Base-by-base conservation (phyloP, 2,888 invertebrate species). In the Pandemis cinnamomeana region DNA sequence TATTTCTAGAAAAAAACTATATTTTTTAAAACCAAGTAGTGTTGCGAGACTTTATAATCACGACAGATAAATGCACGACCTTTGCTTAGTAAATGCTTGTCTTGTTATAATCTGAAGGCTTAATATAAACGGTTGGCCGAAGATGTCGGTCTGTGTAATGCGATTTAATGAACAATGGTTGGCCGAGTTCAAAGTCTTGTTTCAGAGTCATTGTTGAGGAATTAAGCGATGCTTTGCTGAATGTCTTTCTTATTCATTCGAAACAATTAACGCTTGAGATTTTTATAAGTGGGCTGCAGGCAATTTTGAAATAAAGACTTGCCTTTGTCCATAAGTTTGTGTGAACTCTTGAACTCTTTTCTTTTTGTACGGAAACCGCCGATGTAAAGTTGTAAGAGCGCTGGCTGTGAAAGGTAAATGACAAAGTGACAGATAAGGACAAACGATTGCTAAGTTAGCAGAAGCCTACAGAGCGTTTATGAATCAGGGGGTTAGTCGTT, bases 141-240 rank as follows among this genome's bases (percentile, higher is more conserved):
- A 63, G 15, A 58, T 58, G 66, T 64, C 15, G n/a, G 51, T 42
- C 58, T 51, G 58, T 44, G n/a, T 51, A 51, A 64, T 73, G 44
- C 69, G 69, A 69, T 63, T 73, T 69, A 48, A 48, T 20, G 13
- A 36, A 64, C 53, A 63, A 62, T 62, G 64, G 67, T 66, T 58
- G 69, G 51, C 58, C 27, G 69, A 60, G 36, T 58, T 58, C 64
- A 64, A 69, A 64, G 27, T 10, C 63, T 46, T 68, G 68, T 63
- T 51, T 44, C 27, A 4, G 67, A 20, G 48, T 27, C 42, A 58
- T 72, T 58, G 72, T 72, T 69, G 20, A 10, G 41, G 42, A 48
- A 63, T 63, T 48, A 63, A 63, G 53, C 62, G 48, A 63, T 68
- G 72, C 46, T 72, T 72, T 55, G 48, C 48, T 36, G 68, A 41